Conservation (phyloP, 2,113 vertebrate species). For the Colossoma macropomum region DNA sequence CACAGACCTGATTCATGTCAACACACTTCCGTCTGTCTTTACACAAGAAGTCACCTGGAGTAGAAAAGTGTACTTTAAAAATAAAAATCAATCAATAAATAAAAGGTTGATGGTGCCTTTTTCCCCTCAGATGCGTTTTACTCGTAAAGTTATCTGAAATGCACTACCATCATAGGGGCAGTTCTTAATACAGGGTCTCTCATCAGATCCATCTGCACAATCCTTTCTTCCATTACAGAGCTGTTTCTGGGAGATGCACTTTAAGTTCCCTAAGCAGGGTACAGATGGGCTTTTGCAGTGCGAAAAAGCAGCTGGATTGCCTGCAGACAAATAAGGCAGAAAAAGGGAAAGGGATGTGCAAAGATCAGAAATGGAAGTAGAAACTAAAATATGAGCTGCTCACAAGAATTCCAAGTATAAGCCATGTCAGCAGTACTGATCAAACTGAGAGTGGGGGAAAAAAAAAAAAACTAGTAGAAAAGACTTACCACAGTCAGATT, state of each 20-base stretch:
- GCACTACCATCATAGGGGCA: conserved; percentile 76
- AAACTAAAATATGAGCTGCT: too few relatives aligned
- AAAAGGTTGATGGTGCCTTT: not conserved
- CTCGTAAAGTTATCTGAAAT: too few relatives aligned
- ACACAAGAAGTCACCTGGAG: conserved; percentile 77
- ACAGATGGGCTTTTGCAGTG: conserved; percentile 73
- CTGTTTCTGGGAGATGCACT: conserved; percentile 76
- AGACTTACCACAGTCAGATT: conserved; percentile 75
- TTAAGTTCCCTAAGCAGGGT: conserved; percentile 72
- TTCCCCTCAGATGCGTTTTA: too few relatives aligned
- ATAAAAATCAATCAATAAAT: too few relatives aligned
- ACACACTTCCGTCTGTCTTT: conserved; percentile 73
- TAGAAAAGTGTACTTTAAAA: not conserved
- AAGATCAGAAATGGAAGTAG: not conserved
- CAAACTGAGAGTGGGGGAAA: too few relatives aligned
- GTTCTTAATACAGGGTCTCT: conserved; percentile 72
- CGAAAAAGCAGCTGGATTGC: not conserved
- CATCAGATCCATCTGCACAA: conserved; percentile 86
- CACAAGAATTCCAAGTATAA: too few relatives aligned
- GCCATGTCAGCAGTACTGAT: too few relatives aligned
- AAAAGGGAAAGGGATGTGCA: too few relatives aligned
- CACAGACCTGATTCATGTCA: conserved; percentile 70
- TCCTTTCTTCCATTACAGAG: conserved; percentile 83
- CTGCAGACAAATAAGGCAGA: not conserved
- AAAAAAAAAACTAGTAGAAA: too few relatives aligned